phyloP scores from a whole-genome alignment of 2,797 vertebrate genomes.

The Paratrypauchen microcephalus region DNA sequence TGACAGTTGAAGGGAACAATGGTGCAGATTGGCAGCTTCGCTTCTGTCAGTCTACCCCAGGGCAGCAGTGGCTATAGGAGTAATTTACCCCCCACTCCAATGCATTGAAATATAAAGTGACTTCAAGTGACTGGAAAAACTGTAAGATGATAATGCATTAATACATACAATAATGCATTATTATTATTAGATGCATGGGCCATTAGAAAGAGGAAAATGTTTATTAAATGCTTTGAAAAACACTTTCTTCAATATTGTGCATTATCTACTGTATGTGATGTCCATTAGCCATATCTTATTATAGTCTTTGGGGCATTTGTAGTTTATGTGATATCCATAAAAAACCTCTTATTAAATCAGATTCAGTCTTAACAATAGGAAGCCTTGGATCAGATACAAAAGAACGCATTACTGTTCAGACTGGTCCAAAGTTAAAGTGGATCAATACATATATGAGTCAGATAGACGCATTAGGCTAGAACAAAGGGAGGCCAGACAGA shows the following conservation, averaged over 20 bases:
- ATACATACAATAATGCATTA: no score
- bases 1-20: no score
- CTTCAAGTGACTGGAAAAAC: neutral
- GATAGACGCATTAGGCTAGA: conserved; percentile 18
- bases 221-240: neutral
- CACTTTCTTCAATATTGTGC: neutral
- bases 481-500: conserved; percentile 18
- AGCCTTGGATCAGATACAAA: conserved; percentile 3
- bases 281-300: neutral
- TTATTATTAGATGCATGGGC: neutral
- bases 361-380: conserved; percentile 25
- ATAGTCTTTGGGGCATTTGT: conserved; percentile 2
- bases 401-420: conserved; percentile 20
- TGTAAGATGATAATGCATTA: neutral
- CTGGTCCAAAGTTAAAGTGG: conserved; percentile 19
- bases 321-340: conserved; percentile 27
- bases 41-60: neutral
- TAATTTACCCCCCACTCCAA: neutral
- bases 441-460: conserved; percentile 31
- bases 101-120: neutral
- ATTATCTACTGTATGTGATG: neutral
- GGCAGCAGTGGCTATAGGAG: neutral
- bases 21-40: neutral
- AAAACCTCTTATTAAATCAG: conserved; percentile 8
- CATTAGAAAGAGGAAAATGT: neutral